These are phyloP conservation scores for Leptobrachium ailaonicum DNA, from an alignment of 2,113 vertebrate genomes.

Conservation along the genomic window DNA sequence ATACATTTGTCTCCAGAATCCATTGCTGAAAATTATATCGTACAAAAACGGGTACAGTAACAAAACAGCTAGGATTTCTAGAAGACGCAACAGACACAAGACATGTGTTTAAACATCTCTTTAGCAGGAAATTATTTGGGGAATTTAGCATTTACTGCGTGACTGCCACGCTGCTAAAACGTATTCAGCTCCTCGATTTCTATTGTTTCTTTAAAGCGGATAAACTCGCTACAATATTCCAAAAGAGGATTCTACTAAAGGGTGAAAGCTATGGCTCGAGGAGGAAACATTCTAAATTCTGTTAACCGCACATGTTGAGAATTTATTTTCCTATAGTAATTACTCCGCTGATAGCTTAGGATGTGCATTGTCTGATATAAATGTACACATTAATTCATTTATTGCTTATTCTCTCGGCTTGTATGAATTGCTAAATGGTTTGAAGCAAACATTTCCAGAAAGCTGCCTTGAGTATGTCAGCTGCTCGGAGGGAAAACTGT, in stretches of 20 bases:
- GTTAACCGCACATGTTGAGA: constrained; percentile 1
- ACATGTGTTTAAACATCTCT: neutral
- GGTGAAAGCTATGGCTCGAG: constrained; percentile 16
- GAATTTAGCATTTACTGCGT: constrained; percentile 39
- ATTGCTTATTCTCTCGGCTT: too few species aligned
- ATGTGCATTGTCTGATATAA: neutral
- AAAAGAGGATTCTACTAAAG: constrained; percentile 27
- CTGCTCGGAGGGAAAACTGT: too few species aligned
- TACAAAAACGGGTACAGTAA: too few species aligned
- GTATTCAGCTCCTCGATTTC: neutral
- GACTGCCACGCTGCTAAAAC: neutral
- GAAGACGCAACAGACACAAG: too few species aligned
- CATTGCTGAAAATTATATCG: too few species aligned
- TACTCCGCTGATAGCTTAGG: neutral
- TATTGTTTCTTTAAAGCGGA: constrained; percentile 29
- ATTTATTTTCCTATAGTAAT: constrained; percentile 1
- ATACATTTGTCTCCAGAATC: too few species aligned
- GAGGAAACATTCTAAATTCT: constrained; percentile 19
- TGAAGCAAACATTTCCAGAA: too few species aligned
- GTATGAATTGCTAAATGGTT: too few species aligned
- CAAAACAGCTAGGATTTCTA: too few species aligned
- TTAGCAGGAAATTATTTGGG: constrained; percentile 18
- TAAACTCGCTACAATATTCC: constrained; percentile 22
- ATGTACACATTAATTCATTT: constrained; percentile 31
- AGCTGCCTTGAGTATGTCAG: neutral